Base-by-base conservation (phyloP, 2,113 vertebrate genomes). In the Neolamprologus hecqui region DNA sequence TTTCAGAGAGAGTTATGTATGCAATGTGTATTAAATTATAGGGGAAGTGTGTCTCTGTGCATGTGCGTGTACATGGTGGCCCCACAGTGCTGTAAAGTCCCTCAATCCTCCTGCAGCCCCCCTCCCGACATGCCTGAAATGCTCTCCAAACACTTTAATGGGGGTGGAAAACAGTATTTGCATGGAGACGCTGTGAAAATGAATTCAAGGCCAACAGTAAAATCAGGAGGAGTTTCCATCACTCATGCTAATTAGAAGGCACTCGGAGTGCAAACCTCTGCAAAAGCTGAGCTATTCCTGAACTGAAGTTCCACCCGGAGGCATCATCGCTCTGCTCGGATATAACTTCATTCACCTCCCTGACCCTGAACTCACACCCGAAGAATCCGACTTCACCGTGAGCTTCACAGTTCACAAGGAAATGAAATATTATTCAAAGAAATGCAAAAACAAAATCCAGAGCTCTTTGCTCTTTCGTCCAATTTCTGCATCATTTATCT, bases 181-280 rank as follows among this genome's bases (percentile, higher is more conserved):
- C 70, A 49, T 49, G 45, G 45, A 49, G 45, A 77, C 0, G 15
- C 42, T 77, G 42, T 31, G 26, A 77, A 77, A 77, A 77, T 19
- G 70, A 49, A 77, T 31, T 49, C 26, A 77, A 77, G 42, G 15
- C 42, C 26, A 49, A 49, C 45, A 2, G 70, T 70, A 82, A 85
- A 86, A 86, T 88, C 73, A 85, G 14, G 55, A 77, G 60, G 83
- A 47, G 55, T 87, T 88, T 85, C 81, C 88, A 90, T 89, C 85
- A 85, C 63, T 90, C 90, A 77, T 86, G 84, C 85, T 90, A 77
- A 93, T 90, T 85, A 90, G 87, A 49, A 84, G 33, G 79, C 80
- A 79, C 55, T 53, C 37, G 2, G 60, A 82, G 83, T n/a, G 45
- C 45, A 55, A 79, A 75, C 65, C 79, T 80, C 75, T 11, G 21